phyloP scores from a whole-genome alignment of 2,797 vertebrate genomes.

The Lates japonicus region DNA sequence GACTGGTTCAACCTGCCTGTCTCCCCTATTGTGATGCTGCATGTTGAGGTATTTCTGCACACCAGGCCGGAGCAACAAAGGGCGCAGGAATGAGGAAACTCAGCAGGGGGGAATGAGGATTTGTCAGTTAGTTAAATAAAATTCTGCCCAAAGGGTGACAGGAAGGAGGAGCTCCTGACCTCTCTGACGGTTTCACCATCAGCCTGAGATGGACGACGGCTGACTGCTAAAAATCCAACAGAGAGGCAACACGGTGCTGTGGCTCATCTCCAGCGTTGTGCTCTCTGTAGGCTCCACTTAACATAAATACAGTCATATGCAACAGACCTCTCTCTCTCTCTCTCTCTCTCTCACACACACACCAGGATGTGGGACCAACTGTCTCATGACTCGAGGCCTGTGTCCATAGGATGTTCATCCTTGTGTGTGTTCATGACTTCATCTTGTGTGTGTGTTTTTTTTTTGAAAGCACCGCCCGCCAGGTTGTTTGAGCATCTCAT shows the following conservation, averaged over 20 bases:
- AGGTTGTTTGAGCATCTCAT: constrained; percentile 65
- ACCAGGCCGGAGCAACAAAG: constrained; percentile 57
- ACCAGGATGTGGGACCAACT: constrained; percentile 83
- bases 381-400: constrained; percentile 74
- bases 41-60: constrained; percentile 54
- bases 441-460: constrained; percentile 42
- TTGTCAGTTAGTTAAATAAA: constrained; percentile 77
- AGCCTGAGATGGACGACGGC: constrained; percentile 24
- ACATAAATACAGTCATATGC: constrained; percentile 39
- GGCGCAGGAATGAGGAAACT: constrained; percentile 91
- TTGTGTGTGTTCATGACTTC: constrained; percentile 75
- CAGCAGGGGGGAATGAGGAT: constrained; percentile 56
- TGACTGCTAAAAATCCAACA: constrained; percentile 12
- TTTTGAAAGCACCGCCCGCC: constrained; percentile 45
- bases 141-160: constrained; percentile 80
- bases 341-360: constrained; percentile 14
- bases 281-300: constrained; percentile 28
- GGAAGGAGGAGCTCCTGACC: constrained; percentile 38
- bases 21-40: constrained; percentile 69
- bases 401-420: constrained; percentile 86
- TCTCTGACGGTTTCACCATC: background rate
- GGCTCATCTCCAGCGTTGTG: background rate
- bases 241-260: constrained; percentile 24
- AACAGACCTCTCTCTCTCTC: background rate
- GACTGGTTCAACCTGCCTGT: constrained; percentile 72